These are phyloP conservation scores for Drosophila cardini DNA, from an alignment of 1,140 invertebrate species.

Conservation along the genomic window DNA sequence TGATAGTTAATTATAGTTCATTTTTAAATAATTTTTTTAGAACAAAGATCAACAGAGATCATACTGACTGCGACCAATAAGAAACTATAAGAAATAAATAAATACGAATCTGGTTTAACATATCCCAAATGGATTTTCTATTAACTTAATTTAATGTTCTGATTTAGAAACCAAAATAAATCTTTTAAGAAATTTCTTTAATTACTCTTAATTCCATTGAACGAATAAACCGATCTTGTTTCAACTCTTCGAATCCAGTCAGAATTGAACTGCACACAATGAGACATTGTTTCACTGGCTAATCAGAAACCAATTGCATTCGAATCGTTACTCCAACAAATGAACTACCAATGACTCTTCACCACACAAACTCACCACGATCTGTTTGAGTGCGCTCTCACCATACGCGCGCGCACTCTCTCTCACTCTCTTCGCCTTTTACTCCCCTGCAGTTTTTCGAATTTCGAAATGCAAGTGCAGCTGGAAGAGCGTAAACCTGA, in stretches of 20 bases:
- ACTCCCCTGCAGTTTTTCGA: slow-evolving; percentile 58
- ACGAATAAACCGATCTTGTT: no score
- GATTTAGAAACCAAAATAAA: neutral
- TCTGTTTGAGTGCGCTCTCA: slow-evolving; percentile 15
- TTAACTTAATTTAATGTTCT: no score
- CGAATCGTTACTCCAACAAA: slow-evolving; percentile 10
- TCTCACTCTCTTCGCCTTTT: slow-evolving; percentile 9
- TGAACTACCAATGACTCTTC: slow-evolving; percentile 50
- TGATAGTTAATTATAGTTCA: no score
- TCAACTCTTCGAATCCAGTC: neutral
- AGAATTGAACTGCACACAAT: slow-evolving; percentile 3
- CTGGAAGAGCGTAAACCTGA: neutral
- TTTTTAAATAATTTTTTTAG: no score
- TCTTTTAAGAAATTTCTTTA: neutral
- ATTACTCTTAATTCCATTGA: no score
- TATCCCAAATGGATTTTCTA: no score
- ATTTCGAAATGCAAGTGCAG: slow-evolving; percentile 54
- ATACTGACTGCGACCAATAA: no score
- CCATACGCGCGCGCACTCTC: no score
- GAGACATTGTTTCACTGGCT: neutral
- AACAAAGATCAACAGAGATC: no score
- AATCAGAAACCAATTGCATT: slow-evolving; percentile 39
- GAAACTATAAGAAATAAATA: no score
- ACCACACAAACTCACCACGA: slow-evolving; percentile 65
- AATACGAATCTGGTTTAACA: no score